Evolutionary conservation across 2,797 vertebrate species (phyloP), one percentile per base, ranked within the genome.

Genomic region (Thunnus albacares): DNA sequence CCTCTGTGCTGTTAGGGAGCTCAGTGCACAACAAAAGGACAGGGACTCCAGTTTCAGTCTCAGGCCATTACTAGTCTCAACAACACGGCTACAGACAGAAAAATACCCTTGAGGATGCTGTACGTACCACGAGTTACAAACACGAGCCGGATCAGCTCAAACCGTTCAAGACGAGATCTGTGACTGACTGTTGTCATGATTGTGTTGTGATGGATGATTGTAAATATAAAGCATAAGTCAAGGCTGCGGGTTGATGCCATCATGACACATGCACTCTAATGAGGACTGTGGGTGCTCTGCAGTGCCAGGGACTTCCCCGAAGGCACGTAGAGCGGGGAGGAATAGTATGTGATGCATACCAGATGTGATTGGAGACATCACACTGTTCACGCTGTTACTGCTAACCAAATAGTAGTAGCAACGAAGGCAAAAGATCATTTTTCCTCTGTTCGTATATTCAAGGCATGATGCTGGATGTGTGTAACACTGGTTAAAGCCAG

Each of bases 251-350:
- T 92, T 90, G 86, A 91, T 91, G 91, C 89, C 88, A 84, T 84
- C 70, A 56, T 92, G 91, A 94, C 92, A 94, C 92, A 94, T 93
- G 89, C 87, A 89, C 82, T 92, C 89, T 94, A 93, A 94, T 93
- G 94, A 94, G 92, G 90, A 85, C 90, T 88, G 90, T 93, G 90
- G 93, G 85, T 91, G 83, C 87, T 81, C 69, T 2, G 35, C 86
- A 28, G 82, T 87, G 90, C 91, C 90, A 89, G 82, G 80, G 85
- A 89, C 91, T 83, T 38, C 69, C 86, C 84, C 85, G 43, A 12
- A 80, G 93, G 89, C 84, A 65, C 20, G 24, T 15, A n/a, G 58
- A 20, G 67, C 38, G 64, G 79, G 74, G 83, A 83, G 78, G 87
- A 82, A 83, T 89, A 85, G 72, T 89, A 91, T 89, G 89, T 93